These are phyloP conservation scores for Megaleporinus macrocephalus DNA, from an alignment of 2,113 vertebrate genomes.

Conservation along the genomic window DNA sequence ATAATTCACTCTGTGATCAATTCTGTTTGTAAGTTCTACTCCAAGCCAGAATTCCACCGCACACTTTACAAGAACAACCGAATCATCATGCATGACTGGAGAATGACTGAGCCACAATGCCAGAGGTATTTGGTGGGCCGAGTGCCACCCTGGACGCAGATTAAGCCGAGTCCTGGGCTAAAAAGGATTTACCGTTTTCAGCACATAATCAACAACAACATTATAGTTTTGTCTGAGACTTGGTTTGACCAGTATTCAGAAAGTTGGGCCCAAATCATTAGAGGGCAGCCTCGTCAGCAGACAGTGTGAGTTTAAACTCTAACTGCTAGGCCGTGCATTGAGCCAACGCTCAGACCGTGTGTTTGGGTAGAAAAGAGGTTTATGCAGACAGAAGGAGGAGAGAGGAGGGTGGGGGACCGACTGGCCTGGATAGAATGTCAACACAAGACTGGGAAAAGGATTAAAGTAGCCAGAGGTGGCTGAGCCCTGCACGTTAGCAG, in stretches of 20 bases:
- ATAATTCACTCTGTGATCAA: neutral
- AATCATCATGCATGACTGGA: slow-evolving; percentile 4
- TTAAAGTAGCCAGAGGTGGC: slow-evolving; percentile 18
- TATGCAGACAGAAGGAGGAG: slow-evolving; percentile 36
- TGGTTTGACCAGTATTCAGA: neutral
- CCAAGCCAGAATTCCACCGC: neutral
- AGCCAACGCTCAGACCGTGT: slow-evolving; percentile 62
- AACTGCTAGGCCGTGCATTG: slow-evolving; percentile 13
- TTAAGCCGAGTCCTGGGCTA: neutral
- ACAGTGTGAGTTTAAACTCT: slow-evolving; percentile 46
- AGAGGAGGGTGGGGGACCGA: slow-evolving; percentile 32
- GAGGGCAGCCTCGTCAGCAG: neutral
- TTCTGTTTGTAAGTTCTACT: neutral
- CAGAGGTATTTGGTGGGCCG: neutral
- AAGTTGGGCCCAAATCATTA: neutral
- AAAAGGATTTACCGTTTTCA: neutral
- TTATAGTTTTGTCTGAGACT: neutral
- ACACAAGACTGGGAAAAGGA: neutral
- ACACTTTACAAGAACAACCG: neutral
- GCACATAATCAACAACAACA: neutral
- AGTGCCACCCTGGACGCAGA: neutral
- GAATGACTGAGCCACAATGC: neutral
- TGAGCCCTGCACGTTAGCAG: neutral
- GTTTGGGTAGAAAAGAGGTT: slow-evolving; percentile 60
- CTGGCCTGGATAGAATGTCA: slow-evolving; percentile 39